A percentile compares a stretch with the other conserved stretches of the same genome.
These are phyloP conservation scores for Hippoglossus hippoglossus DNA, from an alignment of 2,797 vertebrate genomes.

Conservation along the genomic window DNA sequence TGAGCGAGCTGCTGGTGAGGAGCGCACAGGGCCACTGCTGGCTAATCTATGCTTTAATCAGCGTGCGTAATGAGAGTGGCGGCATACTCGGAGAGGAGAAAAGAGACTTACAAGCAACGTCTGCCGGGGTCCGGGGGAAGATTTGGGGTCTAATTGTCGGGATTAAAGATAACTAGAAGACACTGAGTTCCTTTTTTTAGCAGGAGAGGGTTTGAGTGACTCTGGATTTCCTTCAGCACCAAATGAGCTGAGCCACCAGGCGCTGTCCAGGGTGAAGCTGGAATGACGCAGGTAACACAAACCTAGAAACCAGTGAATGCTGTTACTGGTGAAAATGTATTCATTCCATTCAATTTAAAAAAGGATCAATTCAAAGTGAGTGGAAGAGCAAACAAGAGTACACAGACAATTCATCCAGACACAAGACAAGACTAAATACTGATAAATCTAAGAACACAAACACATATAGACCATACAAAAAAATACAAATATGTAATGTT, in stretches of 20 bases:
- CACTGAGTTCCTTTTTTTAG: slow-evolving; percentile 75
- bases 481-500: too few relatives aligned
- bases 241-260: slow-evolving; percentile 5
- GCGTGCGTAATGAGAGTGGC: slow-evolving; percentile 99
- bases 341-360: too few relatives aligned
- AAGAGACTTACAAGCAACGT: slow-evolving; percentile 99
- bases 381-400: too few relatives aligned
- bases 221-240: slow-evolving; percentile 29
- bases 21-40: slow-evolving; percentile 99
- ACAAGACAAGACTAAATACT: too few relatives aligned
- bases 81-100: slow-evolving; percentile 96
- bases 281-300: background rate
- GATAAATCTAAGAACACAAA: too few relatives aligned
- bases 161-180: slow-evolving; percentile 95
- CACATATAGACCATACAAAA: too few relatives aligned
- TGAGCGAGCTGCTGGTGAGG: slow-evolving; percentile 98
- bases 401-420: too few relatives aligned
- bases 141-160: slow-evolving; percentile 96
- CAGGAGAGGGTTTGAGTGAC: slow-evolving; percentile 40
- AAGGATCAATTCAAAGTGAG: too few relatives aligned
- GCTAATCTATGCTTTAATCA: slow-evolving; percentile 99
- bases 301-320: background rate
- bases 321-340: background rate
- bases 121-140: slow-evolving; percentile 96
- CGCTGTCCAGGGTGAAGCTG: slow-evolving; percentile 61